A percentile compares a stretch with the other conserved stretches of the same genome.
phyloP scores from a whole-genome alignment of 2,797 vertebrate genomes.

The Zenarchopterus dispar region DNA sequence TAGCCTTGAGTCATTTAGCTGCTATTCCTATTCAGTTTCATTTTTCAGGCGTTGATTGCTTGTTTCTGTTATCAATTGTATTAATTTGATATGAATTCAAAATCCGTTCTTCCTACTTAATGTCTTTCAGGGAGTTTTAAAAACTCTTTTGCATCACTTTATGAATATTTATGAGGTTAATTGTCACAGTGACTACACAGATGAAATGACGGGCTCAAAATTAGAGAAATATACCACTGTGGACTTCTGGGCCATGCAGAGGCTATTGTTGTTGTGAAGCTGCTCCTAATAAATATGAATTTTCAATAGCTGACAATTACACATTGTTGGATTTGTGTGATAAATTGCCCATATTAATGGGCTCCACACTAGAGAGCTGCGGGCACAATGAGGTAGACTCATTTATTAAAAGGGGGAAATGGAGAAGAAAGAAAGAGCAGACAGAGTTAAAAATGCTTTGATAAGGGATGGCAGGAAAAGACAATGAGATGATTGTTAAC shows the following conservation, averaged over 20 bases:
- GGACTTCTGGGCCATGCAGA: conserved; percentile 11
- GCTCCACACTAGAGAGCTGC: conserved; percentile 29
- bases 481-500: conserved; percentile 25
- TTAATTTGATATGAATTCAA: not conserved
- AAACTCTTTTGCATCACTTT: conserved; percentile 12
- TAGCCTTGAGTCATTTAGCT: not conserved
- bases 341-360: conserved; percentile 58
- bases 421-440: not conserved
- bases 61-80: not conserved
- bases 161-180: conserved; percentile 20
- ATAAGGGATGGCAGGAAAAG: conserved; percentile 12
- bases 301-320: conserved; percentile 46
- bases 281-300: conserved; percentile 39
- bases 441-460: conserved; percentile 4
- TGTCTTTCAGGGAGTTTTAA: conserved; percentile 11
- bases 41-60: not conserved
- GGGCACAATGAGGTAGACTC: conserved; percentile 26
- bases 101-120: not conserved
- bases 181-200: conserved; percentile 6
- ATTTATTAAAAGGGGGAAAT: conserved; percentile 35
- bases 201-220: conserved; percentile 32
- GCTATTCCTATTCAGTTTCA: conserved; percentile 1
- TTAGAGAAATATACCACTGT: conserved; percentile 10
- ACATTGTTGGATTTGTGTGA: conserved; percentile 45
- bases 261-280: conserved; percentile 29